Evolutionary conservation across 2,113 vertebrate genomes (phyloP).

Genomic region (Passer montanus): DNA sequence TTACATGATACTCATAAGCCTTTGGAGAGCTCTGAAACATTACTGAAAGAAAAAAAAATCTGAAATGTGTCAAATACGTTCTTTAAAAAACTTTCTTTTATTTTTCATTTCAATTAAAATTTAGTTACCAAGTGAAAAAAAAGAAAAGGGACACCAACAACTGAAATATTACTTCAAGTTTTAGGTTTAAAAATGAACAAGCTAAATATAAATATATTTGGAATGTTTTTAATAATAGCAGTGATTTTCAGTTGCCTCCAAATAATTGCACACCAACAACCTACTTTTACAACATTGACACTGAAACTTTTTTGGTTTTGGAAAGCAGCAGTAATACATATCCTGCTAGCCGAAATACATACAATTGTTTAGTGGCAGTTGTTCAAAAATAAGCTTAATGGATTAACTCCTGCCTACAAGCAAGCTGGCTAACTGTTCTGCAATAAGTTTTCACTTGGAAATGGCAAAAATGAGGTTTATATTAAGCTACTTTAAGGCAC

Average conservation of each 20-base stretch:
- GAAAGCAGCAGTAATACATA: not conserved
- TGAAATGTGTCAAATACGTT: not conserved
- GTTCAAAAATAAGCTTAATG: not conserved
- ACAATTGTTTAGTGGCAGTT: not conserved
- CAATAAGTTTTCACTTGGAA: not conserved
- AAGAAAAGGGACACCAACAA: not conserved
- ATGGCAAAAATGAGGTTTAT: not conserved
- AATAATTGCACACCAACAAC: not conserved
- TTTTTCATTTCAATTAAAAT: not conserved
- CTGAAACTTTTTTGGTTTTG: not conserved
- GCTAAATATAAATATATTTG: not conserved
- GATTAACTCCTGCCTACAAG: not conserved
- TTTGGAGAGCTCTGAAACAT: not conserved
- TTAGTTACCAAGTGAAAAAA: not conserved
- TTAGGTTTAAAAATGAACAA: not conserved
- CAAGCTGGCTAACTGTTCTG: not conserved
- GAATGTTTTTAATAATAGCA: not conserved
- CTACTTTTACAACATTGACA: not conserved
- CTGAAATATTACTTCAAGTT: not conserved
- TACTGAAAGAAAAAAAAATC: not conserved
- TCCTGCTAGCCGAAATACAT: not conserved
- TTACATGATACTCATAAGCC: not conserved
- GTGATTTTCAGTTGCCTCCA: not conserved
- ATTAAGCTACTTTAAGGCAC: not conserved
- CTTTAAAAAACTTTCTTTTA: not conserved